Evolutionary conservation across 2,797 vertebrate species (phyloP), one percentile per base, ranked within the genome.

Genomic region (Melanotaenia maccullochi): DNA sequence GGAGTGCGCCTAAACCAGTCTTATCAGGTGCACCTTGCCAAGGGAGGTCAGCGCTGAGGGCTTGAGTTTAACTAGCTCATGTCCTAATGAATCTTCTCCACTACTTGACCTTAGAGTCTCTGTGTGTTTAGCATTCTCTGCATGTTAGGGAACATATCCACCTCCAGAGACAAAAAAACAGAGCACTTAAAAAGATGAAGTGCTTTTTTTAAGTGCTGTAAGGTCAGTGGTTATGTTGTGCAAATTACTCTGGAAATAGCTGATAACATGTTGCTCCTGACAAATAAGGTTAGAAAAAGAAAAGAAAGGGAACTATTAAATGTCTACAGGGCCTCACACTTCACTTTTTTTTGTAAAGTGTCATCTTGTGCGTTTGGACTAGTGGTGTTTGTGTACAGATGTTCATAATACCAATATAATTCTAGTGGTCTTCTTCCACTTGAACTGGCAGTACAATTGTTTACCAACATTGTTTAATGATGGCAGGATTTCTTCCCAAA

Each of bases 61-160:
- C 49, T 60, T 56, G 35, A 84, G 79, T 90, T 90, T 83, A 90
- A 89, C 80, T 83, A 87, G 84, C 82, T 83, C 73, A 63, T 77
- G 80, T 80, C 74, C 68, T 83, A 68, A 70, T 71, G 56, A 79
- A 65, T 78, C 82, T 61, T 85, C 78, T 67, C 74, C 73, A 59
- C 5, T 65, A 79, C 61, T 64, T 78, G 70, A 86, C 81, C 84
- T 75, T n/a, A 30, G 63, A 74, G 60, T 71, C 60, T 79, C 22
- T 33, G 62, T 70, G 33, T 73, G 47, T 85, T 89, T 83, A 85
- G 79, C 78, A 85, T 85, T 89, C 81, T 2, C 76, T 32, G 61
- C 83, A 85, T 90, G 82, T 71, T 65, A 20, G 38, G 22, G 56
- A 74, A 54, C 58, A 79, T 68, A 73, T 78, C 80, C 75, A 65